These are phyloP conservation scores for Leptinotarsa lineolata DNA, from an alignment of 1,140 invertebrate genomes.

Conservation along the genomic window DNA sequence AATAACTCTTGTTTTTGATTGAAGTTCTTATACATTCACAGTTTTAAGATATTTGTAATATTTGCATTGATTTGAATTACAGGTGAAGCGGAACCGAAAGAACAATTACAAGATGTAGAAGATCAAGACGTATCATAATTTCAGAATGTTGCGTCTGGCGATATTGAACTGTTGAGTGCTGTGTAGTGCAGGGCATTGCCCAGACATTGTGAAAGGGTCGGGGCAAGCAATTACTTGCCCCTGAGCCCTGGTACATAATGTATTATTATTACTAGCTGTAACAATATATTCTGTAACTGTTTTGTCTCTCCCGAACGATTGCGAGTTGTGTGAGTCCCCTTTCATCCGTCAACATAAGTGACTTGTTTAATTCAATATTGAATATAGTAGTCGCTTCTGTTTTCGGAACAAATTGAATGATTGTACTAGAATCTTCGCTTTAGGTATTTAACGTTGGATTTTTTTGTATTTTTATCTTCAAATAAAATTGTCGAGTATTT, in stretches of 20 bases:
- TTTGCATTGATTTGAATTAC: constrained; percentile 48
- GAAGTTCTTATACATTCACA: not conserved
- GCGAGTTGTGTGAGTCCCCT: constrained; percentile 24
- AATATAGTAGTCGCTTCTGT: constrained; percentile 9
- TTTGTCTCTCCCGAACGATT: constrained; percentile 37
- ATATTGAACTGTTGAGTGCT: constrained; percentile 50
- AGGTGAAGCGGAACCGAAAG: constrained; percentile 87
- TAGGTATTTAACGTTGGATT: constrained; percentile 32
- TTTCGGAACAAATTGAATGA: constrained; percentile 15
- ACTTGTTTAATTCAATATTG: not conserved
- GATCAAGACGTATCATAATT: constrained; percentile 91
- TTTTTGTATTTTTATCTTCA: constrained; percentile 28
- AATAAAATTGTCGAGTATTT: constrained; percentile 30
- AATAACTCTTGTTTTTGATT: not conserved
- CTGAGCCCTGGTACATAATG: constrained; percentile 49
- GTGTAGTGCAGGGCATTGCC: constrained; percentile 48
- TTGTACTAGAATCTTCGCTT: constrained; percentile 28
- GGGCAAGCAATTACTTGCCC: constrained; percentile 22
- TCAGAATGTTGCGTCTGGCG: constrained; percentile 30
- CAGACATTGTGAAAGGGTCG: constrained; percentile 37
- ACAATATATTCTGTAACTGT: constrained; percentile 48
- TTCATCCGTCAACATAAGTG: not conserved
- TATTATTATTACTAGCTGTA: constrained; percentile 54
- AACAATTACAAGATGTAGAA: constrained; percentile 87
- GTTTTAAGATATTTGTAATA: constrained; percentile 28